These are phyloP conservation scores for Eretmochelys imbricata DNA, from an alignment of 2,113 vertebrate species.

Conservation along the genomic window DNA sequence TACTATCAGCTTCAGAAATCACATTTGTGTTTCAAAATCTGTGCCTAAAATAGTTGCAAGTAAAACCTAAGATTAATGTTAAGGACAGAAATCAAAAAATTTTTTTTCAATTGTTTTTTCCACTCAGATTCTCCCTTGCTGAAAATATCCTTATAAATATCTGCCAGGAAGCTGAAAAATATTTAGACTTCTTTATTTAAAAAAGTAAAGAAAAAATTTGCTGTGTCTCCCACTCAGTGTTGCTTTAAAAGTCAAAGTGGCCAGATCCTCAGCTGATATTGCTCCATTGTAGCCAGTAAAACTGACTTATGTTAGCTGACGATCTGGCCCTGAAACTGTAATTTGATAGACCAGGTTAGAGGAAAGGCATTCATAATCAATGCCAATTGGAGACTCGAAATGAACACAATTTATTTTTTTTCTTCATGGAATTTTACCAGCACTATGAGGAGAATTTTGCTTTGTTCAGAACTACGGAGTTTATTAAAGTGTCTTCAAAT, in stretches of 20 bases:
- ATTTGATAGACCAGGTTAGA: neutral
- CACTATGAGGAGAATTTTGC: neutral
- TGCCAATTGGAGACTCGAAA: neutral
- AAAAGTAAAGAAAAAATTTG: neutral
- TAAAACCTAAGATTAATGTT: neutral
- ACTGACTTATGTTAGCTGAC: neutral
- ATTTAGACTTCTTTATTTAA: neutral
- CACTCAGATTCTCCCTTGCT: neutral
- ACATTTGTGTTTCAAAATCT: neutral
- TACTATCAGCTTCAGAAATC: slow-evolving; percentile 36
- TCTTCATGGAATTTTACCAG: neutral
- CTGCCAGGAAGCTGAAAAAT: neutral
- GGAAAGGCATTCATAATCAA: neutral
- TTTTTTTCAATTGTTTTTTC: neutral
- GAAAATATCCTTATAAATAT: neutral
- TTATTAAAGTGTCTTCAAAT: neutral
- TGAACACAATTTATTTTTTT: neutral
- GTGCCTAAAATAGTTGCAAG: neutral
- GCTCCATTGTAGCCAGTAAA: neutral
- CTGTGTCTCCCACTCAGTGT: neutral
- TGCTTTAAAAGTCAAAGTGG: neutral
- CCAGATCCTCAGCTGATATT: neutral
- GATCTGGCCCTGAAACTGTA: neutral
- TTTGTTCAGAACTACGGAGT: neutral
- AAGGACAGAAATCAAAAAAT: accelerated